Evolutionary conservation across 53 echinoderm and acorn worm species (phyloP).

Genomic region (Zoroaster sp.): DNA sequence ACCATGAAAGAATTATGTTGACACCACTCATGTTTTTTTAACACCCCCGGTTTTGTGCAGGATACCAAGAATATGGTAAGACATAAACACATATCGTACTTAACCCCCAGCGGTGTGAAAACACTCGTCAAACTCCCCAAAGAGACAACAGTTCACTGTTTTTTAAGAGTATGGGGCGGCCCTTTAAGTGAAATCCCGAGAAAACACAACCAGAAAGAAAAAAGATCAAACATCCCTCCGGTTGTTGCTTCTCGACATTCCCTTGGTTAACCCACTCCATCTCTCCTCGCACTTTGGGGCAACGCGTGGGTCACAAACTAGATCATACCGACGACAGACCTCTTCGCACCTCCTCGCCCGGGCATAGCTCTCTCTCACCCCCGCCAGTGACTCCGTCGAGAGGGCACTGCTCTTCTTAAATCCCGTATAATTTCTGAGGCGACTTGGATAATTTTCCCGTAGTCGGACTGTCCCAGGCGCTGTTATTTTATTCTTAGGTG

Average conservation of each 20-base stretch:
- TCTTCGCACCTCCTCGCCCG: constrained; percentile 23
- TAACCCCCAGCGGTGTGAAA: not conserved
- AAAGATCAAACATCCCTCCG: constrained; percentile 1
- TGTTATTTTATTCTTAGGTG: constrained; percentile 33
- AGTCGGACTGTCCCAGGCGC: constrained; percentile 12
- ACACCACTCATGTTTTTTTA: not conserved
- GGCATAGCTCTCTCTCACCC: not conserved
- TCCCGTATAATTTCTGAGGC: constrained; percentile 40
- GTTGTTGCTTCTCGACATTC: constrained; percentile 22
- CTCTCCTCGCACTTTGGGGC: not conserved
- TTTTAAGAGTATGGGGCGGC: not conserved
- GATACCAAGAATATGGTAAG: not conserved
- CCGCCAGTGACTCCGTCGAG: not conserved
- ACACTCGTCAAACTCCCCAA: not conserved
- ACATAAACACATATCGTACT: not conserved
- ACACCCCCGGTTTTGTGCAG: not conserved
- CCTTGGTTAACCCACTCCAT: not conserved
- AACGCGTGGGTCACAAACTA: constrained; percentile 46
- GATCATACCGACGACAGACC: constrained; percentile 32
- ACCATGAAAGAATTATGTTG: not conserved
- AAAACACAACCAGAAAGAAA: not conserved
- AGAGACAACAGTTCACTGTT: not conserved
- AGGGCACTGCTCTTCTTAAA: constrained; percentile 7
- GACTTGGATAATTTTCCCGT: constrained; percentile 36
- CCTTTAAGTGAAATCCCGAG: not conserved